Percentiles rank a stretch among this genome's conserved stretches.
Conservation (phyloP, 2,113 vertebrate genomes). For the Larimichthys polyactis region DNA sequence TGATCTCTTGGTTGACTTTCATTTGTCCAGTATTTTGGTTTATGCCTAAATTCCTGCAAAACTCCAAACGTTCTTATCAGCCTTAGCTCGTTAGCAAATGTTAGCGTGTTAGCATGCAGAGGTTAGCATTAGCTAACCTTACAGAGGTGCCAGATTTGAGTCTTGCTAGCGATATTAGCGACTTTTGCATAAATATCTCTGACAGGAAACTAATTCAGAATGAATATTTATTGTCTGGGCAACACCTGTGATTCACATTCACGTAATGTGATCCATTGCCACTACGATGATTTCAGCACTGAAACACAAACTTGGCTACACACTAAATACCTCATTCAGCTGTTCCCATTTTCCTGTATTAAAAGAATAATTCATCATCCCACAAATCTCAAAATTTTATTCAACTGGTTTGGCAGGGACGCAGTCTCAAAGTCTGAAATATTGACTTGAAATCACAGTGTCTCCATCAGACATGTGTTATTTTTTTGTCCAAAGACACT, state of each 20-base stretch:
- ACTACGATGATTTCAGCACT: background rate
- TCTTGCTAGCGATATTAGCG: background rate
- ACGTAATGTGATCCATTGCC: background rate
- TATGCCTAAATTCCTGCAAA: too few species aligned
- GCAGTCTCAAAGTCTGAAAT: background rate
- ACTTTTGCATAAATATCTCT: background rate
- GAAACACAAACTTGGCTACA: too few species aligned
- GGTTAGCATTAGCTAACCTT: background rate
- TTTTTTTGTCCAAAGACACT: too few species aligned
- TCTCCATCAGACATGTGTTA: too few species aligned
- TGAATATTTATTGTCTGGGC: background rate
- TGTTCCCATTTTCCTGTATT: background rate
- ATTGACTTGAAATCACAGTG: background rate
- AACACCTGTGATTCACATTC: background rate
- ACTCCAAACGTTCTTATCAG: too few species aligned
- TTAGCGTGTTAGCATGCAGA: background rate
- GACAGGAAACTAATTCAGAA: background rate
- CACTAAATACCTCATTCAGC: background rate
- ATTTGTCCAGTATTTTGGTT: too few species aligned
- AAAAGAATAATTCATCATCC: background rate
- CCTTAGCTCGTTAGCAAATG: too few species aligned
- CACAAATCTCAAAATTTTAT: background rate
- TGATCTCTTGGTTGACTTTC: too few species aligned
- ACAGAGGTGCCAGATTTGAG: background rate
- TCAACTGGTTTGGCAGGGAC: background rate